Evolutionary conservation across 2,888 invertebrate genomes (phyloP).

Genomic region (Pseudococcus viburni): DNA sequence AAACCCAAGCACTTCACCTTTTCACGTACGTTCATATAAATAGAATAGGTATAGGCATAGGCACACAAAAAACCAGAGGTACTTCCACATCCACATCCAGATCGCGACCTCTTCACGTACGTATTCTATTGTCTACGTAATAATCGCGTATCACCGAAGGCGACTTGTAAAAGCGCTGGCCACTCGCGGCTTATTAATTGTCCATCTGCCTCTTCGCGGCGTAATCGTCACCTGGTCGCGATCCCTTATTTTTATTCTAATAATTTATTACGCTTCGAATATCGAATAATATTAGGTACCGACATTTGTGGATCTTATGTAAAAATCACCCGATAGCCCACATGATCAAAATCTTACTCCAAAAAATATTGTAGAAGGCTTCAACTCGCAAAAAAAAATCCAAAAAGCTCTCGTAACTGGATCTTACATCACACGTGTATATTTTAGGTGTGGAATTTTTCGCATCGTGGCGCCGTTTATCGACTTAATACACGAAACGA

Average conservation of each 20-base stretch:
- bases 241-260: background rate
- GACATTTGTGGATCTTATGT: too few species aligned
- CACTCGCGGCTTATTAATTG: slow-evolving; percentile 41
- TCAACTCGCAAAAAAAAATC: too few species aligned
- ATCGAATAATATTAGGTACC: background rate
- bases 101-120: background rate
- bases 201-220: slow-evolving; percentile 15
- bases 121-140: background rate
- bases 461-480: background rate
- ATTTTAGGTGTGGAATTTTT: background rate
- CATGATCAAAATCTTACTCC: too few species aligned
- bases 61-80: background rate
- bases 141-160: slow-evolving; percentile 35
- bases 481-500: background rate
- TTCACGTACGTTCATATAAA: background rate
- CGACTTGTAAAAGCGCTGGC: slow-evolving; percentile 19
- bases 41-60: background rate
- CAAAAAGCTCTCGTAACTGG: too few species aligned
- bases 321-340: too few species aligned
- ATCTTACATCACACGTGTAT: too few species aligned
- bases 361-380: too few species aligned
- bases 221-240: slow-evolving; percentile 32
- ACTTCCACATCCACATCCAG: background rate
- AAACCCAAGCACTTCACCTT: background rate
- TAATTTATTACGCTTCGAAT: background rate